Conservation (phyloP, 2,113 vertebrate species). For the Oryzias celebensis region DNA sequence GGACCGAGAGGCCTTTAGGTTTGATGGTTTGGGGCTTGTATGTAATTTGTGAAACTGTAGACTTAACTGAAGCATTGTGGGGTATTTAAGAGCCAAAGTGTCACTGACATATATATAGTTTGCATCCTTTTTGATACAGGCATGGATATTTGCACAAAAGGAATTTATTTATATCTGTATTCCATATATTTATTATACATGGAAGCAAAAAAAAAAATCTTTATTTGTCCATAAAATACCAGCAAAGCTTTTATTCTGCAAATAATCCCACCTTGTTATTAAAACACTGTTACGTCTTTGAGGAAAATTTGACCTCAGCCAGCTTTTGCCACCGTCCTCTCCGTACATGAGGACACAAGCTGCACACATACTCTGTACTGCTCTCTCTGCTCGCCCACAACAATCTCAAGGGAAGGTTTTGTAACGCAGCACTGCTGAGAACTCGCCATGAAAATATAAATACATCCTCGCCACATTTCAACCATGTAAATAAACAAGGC, state of each 20-base stretch:
- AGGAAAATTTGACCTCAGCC: constrained; percentile 18
- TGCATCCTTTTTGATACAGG: neutral
- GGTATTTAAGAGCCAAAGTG: neutral
- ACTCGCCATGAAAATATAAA: constrained; percentile 92
- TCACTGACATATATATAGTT: neutral
- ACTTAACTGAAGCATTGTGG: constrained; percentile 1
- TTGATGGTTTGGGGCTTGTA: constrained; percentile 5
- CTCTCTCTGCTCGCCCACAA: constrained; percentile 53
- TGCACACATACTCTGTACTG: constrained; percentile 16
- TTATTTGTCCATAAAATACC: too few relatives aligned
- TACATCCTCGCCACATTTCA: constrained; percentile 96
- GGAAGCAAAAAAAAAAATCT: too few relatives aligned
- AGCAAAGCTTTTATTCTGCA: too few relatives aligned
- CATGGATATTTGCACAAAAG: too few relatives aligned
- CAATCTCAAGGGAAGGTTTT: constrained; percentile 77
- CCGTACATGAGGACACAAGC: constrained; percentile 3
- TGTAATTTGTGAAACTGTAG: constrained; percentile 25
- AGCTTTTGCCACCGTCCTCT: constrained; percentile 12
- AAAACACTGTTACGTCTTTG: too few relatives aligned
- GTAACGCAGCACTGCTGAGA: constrained; percentile 96
- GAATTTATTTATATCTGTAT: too few relatives aligned
- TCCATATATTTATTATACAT: too few relatives aligned
- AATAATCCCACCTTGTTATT: too few relatives aligned
- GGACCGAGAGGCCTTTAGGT: constrained; percentile 35
- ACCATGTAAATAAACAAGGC: constrained; percentile 99